Evolutionary conservation across 2,797 vertebrate species (phyloP), one percentile per base, ranked within the genome.

Genomic region (Sebastes paucispinis): DNA sequence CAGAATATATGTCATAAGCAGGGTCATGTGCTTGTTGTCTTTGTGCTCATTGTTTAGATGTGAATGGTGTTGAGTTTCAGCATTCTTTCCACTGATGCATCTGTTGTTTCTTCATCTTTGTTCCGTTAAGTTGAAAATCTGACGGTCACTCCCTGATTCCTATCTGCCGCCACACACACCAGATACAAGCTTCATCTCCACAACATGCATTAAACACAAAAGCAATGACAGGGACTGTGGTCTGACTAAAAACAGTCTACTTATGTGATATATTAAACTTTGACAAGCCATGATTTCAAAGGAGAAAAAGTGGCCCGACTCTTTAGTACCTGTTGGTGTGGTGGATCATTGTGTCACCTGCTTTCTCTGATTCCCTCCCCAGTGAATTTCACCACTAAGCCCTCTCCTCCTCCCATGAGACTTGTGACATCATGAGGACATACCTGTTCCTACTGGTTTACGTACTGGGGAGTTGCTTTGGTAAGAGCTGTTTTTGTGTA

Each of bases 371-470:
- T 88, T 86, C 22, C 36, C 55, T 89, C 78, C 52, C 69, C 83
- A 92, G 92, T 65, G 80, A 87, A 14, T 82, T 83, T 60, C 63
- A 69, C 9, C 73, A 81, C 69, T 81, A 74, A 88, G 76, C 36
- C 60, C 12, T 54, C 13, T 24, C 22, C 27, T 74, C 90, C 29
- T 74, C 90, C 55, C 86, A 93, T 91, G 93, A 93, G 84, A 90
- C 12, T 1, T 0, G 8, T 43, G 31, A 27, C 84, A 88, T 87
- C 79, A 95, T 95, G 94, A 92, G 13, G 77, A 76, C 87, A 22
- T 34, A 64, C 77, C 67, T 92, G 0, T 94, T 92, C 64, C 77
- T 94, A 0, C 85, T 94, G 58, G 4, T 95, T 32, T 94, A 93
- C 85, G 3, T 93, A 0, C 16, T 87, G 29, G 69, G 78, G 3